Evolutionary conservation across 2,113 vertebrate species (phyloP).

Genomic region (Polyodon spathula): DNA sequence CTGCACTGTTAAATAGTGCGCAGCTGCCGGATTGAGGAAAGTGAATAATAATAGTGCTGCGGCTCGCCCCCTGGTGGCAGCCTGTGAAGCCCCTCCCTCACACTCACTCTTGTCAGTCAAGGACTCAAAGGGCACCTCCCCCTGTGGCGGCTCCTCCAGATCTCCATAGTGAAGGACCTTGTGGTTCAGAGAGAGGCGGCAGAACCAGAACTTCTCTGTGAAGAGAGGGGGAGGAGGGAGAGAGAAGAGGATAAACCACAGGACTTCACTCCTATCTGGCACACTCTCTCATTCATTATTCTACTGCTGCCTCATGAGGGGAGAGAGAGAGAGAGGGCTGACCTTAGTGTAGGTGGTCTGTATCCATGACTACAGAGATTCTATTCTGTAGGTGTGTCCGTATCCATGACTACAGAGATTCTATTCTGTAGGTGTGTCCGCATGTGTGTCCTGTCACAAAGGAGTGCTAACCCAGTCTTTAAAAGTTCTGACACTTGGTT

Average conservation of each 20-base stretch:
- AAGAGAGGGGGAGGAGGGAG: neutral
- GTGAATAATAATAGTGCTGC: no score
- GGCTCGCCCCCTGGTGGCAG: conserved; percentile 2
- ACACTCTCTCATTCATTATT: neutral
- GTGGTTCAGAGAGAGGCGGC: conserved; percentile 92
- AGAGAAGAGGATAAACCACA: neutral
- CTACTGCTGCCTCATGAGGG: neutral
- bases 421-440: neutral
- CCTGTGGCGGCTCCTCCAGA: conserved; percentile 88
- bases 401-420: neutral
- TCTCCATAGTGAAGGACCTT: conserved; percentile 96
- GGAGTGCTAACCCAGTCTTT: no score
- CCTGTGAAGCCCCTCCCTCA: conserved; percentile 4
- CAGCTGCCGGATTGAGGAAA: no score
- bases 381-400: neutral
- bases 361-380: neutral
- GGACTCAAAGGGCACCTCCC: conserved; percentile 91
- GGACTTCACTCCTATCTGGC: no score
- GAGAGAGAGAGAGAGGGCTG: neutral
- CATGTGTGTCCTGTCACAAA: no score
- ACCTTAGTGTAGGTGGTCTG: neutral
- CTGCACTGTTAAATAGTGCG: no score
- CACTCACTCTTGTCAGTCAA: conserved; percentile 92
- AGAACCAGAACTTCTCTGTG: conserved; percentile 96
- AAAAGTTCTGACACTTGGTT: no score